Conservation (phyloP, 2,797 vertebrate species). For the Myioborus melanocephalus region DNA sequence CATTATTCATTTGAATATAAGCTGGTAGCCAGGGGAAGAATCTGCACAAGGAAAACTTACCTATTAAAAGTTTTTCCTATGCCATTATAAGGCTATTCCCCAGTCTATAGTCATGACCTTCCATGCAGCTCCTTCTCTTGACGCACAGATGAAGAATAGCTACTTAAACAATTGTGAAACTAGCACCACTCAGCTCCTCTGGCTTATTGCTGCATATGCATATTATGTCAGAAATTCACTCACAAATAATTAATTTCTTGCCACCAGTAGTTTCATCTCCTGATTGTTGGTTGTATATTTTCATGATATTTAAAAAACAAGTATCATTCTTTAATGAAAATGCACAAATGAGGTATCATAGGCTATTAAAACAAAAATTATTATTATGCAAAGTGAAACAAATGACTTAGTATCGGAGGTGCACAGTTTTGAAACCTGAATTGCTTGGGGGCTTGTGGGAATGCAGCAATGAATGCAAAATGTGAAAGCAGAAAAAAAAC, state of each 20-base stretch:
- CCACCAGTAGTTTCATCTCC: background rate
- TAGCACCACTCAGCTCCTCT: background rate
- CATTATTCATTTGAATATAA: background rate
- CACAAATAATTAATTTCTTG: background rate
- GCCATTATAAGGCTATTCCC: background rate
- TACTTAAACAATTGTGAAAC: background rate
- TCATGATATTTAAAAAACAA: slow-evolving; percentile 5
- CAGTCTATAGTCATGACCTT: background rate
- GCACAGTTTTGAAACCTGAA: slow-evolving; percentile 6
- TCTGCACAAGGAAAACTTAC: background rate
- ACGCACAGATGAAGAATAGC: background rate
- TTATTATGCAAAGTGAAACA: slow-evolving; percentile 55
- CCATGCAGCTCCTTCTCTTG: background rate
- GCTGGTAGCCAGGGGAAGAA: background rate
- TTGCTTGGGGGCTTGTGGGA: slow-evolving; percentile 15
- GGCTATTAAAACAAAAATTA: slow-evolving; percentile 24
- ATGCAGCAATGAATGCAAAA: slow-evolving; percentile 37
- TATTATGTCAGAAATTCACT: background rate
- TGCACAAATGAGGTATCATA: background rate
- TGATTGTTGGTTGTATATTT: background rate
- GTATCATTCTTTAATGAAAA: slow-evolving; percentile 16
- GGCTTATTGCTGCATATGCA: background rate
- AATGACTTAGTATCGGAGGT: slow-evolving; percentile 20
- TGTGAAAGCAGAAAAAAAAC: slow-evolving; percentile 3
- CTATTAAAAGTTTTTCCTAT: background rate